phyloP scores from a whole-genome alignment of 2,888 invertebrate species.

The Thera obeliscata region DNA sequence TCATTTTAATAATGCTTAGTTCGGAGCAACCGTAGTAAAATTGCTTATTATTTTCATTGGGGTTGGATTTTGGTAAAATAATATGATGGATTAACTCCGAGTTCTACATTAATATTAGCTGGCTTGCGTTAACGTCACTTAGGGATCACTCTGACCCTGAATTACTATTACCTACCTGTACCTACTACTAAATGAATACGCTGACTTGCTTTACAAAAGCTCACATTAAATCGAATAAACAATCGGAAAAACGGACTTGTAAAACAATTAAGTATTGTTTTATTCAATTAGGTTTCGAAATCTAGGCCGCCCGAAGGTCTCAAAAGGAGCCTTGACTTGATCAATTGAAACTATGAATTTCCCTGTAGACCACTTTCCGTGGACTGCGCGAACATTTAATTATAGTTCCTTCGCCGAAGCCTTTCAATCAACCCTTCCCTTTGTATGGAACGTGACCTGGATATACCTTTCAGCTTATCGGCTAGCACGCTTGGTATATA shows the following conservation, averaged over 20 bases:
- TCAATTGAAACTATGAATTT: neutral
- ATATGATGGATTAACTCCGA: too few relatives aligned
- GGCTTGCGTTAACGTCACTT: too few relatives aligned
- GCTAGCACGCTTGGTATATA: neutral
- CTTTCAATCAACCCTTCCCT: conserved; percentile 29
- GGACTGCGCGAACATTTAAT: conserved; percentile 10
- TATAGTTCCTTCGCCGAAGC: conserved; percentile 33
- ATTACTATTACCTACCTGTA: too few relatives aligned
- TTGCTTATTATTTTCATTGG: too few relatives aligned
- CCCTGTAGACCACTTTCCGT: neutral
- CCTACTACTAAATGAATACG: too few relatives aligned
- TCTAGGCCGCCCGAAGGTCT: neutral
- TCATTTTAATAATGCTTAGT: neutral
- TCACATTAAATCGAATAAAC: too few relatives aligned
- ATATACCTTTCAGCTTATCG: conserved; percentile 17
- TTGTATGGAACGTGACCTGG: conserved; percentile 22
- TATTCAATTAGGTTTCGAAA: neutral
- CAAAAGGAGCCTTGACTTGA: neutral
- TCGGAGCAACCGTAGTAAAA: too few relatives aligned
- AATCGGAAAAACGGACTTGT: too few relatives aligned
- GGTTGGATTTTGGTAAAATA: too few relatives aligned
- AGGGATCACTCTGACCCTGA: too few relatives aligned
- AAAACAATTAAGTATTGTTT: neutral
- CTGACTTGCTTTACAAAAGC: too few relatives aligned
- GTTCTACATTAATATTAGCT: too few relatives aligned